Conservation (phyloP, 2,888 invertebrate species). For the Nomada ruficornis region DNA sequence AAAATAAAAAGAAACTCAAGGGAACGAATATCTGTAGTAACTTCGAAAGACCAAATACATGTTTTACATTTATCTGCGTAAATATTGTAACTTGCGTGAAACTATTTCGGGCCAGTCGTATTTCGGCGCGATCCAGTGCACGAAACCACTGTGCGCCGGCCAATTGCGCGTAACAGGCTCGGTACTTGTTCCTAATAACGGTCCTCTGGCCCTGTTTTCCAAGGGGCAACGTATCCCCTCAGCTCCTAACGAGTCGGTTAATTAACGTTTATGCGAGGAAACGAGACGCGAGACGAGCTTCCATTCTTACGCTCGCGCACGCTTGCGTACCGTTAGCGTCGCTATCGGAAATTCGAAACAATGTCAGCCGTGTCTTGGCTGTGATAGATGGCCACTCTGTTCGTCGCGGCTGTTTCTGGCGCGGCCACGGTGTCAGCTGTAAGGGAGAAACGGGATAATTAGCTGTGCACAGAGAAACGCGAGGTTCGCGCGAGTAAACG, state of each 20-base stretch:
- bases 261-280: conserved; percentile 64
- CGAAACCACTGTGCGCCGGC: conserved; percentile 29
- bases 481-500: conserved; percentile 45
- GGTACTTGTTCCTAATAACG: conserved; percentile 58
- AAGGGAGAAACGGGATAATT: conserved; percentile 56
- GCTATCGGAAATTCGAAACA: conserved; percentile 59
- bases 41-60: not conserved
- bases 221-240: conserved; percentile 29
- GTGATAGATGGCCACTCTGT: conserved; percentile 39
- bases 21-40: not conserved
- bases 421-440: conserved; percentile 35
- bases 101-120: conserved; percentile 15
- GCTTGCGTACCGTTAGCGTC: conserved; percentile 42
- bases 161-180: conserved; percentile 40
- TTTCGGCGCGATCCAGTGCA: conserved; percentile 16
- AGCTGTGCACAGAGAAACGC: conserved; percentile 27
- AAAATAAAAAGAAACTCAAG: too few relatives aligned
- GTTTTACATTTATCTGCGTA: too few relatives aligned
- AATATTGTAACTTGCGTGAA: not conserved
- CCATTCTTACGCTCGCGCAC: conserved; percentile 48
- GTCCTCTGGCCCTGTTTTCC: conserved; percentile 36
- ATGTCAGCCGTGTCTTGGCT: conserved; percentile 47
- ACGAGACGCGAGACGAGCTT: conserved; percentile 52
- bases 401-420: conserved; percentile 31
- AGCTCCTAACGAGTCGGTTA: conserved; percentile 59